Percentiles rank a stretch among this genome's conserved stretches.
phyloP scores from a whole-genome alignment of 2,113 vertebrate species.

The Lepus timidus region DNA sequence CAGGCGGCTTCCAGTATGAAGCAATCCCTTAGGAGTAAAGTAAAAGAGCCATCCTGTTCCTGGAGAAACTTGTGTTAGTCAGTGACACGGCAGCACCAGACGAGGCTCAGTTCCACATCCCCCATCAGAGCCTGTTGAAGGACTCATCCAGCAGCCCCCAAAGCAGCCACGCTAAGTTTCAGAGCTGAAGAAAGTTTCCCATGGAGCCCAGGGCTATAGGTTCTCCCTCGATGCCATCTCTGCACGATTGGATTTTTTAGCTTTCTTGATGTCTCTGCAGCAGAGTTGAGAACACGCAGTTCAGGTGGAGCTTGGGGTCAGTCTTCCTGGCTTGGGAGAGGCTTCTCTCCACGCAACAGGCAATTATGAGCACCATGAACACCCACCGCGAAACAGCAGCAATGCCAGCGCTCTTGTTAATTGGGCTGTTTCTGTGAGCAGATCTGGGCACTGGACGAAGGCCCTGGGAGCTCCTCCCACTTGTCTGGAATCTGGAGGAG shows the following conservation, averaged over 20 bases:
- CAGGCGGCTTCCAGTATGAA: no score
- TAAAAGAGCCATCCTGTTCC: not conserved
- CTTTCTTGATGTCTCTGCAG: not conserved
- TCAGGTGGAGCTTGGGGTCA: not conserved
- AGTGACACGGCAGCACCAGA: not conserved
- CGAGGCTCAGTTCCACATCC: not conserved
- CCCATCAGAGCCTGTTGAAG: not conserved
- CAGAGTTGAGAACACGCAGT: not conserved
- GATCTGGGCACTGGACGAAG: not conserved
- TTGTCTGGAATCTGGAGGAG: conserved; percentile 63
- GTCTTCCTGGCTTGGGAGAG: not conserved
- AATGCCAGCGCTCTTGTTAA: not conserved
- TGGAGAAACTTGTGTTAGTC: not conserved
- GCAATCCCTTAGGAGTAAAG: not conserved
- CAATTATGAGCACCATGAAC: not conserved
- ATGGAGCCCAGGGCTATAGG: not conserved
- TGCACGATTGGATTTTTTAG: not conserved
- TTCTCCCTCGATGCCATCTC: not conserved
- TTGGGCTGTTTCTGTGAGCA: conserved; percentile 49
- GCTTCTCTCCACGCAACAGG: not conserved
- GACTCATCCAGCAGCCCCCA: not conserved
- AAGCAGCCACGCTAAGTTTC: not conserved
- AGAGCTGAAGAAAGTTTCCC: not conserved
- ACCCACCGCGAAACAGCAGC: not conserved
- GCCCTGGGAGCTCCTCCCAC: conserved; percentile 22